Evolutionary conservation across 2,888 invertebrate genomes (phyloP).

Genomic region (Aleiodes leptofemur): DNA sequence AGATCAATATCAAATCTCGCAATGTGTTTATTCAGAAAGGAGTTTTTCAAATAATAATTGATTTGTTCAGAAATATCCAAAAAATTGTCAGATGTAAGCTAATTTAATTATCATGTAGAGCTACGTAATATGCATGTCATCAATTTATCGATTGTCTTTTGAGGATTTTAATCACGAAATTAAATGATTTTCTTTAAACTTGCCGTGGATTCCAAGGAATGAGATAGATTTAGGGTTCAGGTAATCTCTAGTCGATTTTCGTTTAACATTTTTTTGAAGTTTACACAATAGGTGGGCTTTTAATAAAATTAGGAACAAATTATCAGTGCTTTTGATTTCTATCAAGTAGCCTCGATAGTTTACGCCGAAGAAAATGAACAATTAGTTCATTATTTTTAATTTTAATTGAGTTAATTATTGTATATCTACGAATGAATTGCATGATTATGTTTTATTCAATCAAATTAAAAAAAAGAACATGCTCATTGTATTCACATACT

Average conservation of each 20-base stretch:
- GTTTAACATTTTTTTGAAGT: conserved; percentile 1
- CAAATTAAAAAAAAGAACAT: conserved; percentile 36
- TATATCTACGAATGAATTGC: conserved; percentile 44
- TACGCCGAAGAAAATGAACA: conserved; percentile 9
- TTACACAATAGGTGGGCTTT: conserved; percentile 14
- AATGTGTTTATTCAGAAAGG: too few species aligned
- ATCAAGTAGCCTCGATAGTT: not conserved
- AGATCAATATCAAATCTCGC: too few species aligned
- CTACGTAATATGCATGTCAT: conserved; percentile 1
- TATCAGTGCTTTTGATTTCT: conserved; percentile 4
- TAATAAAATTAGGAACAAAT: not conserved
- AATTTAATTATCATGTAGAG: too few species aligned
- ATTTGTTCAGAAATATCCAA: not conserved
- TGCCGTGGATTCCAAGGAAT: conserved; percentile 19
- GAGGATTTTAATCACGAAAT: not conserved
- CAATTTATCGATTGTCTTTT: not conserved
- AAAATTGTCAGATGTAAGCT: not conserved
- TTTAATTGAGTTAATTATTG: conserved; percentile 9
- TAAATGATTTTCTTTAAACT: not conserved
- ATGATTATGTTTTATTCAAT: conserved; percentile 41
- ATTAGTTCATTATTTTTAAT: conserved; percentile 16
- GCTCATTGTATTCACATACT: conserved; percentile 32
- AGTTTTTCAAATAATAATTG: too few species aligned
- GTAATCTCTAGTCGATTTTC: conserved; percentile 61
- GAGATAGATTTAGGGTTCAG: conserved; percentile 50